phyloP scores from a whole-genome alignment of 2,113 vertebrate genomes.

The Thunnus thynnus region DNA sequence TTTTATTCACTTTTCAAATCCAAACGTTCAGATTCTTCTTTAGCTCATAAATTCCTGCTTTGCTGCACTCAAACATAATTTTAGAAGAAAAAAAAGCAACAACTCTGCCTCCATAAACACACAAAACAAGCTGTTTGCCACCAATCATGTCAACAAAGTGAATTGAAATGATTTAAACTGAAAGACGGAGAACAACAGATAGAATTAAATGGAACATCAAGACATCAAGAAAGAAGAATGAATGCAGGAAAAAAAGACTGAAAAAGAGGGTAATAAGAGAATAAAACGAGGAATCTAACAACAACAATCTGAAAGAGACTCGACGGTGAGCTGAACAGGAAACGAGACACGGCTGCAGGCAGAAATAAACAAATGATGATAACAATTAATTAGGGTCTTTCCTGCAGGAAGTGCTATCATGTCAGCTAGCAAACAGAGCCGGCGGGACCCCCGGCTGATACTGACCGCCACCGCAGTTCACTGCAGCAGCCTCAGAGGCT shows the following conservation, averaged over 20 bases:
- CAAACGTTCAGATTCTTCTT: too few species aligned
- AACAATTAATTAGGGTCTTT: conserved; percentile 63
- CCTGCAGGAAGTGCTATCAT: conserved; percentile 57
- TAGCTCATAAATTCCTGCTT: too few species aligned
- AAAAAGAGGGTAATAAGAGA: too few species aligned
- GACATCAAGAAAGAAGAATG: background rate
- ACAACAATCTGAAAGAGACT: too few species aligned
- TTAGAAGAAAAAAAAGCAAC: too few species aligned
- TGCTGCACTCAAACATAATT: too few species aligned
- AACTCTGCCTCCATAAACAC: background rate
- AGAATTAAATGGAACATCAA: background rate
- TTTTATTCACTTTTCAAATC: too few species aligned
- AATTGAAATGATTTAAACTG: background rate
- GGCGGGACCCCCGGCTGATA: conserved; percentile 47
- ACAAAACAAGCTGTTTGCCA: background rate
- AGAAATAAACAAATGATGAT: conserved; percentile 56
- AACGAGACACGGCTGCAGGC: conserved; percentile 48
- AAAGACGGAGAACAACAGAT: background rate
- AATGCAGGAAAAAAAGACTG: too few species aligned
- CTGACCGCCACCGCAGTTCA: conserved; percentile 30
- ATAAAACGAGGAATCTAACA: too few species aligned
- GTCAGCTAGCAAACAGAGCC: conserved; percentile 11
- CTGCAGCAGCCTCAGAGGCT: conserved; percentile 45
- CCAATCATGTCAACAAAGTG: background rate
- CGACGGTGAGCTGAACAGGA: conserved; percentile 13